A percentile compares a stretch with the other conserved stretches of the same genome.
phyloP scores from a whole-genome alignment of 2,797 vertebrate species.

The Mormyrus proboscirostris region DNA sequence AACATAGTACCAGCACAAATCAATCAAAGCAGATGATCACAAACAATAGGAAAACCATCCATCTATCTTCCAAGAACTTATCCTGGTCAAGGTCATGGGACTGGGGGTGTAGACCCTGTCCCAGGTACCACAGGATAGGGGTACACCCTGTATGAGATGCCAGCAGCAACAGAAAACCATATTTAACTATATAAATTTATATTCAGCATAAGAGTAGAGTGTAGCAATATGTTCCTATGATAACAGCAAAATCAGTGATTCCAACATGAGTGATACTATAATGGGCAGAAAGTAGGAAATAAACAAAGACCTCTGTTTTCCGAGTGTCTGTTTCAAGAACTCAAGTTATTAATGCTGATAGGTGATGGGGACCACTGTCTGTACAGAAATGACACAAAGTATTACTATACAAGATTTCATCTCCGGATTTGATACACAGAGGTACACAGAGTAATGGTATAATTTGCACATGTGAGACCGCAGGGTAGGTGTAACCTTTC shows the following conservation, averaged over 20 bases:
- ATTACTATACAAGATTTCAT: background rate
- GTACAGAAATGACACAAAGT: background rate
- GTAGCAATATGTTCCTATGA: background rate
- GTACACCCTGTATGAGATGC: background rate
- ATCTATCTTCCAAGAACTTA: background rate
- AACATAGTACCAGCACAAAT: background rate
- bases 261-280: background rate
- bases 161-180: background rate
- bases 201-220: background rate
- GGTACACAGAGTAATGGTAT: background rate
- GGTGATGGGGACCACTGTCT: background rate
- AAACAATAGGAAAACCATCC: background rate
- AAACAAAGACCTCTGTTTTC: background rate
- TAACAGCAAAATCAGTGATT: background rate
- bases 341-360: background rate
- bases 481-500: background rate
- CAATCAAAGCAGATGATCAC: background rate
- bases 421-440: background rate
- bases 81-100: background rate
- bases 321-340: background rate
- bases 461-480: background rate
- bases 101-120: background rate
- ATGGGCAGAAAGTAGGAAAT: background rate
- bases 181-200: background rate
- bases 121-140: background rate